phyloP scores from a whole-genome alignment of 2,113 vertebrate species.

The Solea senegalensis region DNA sequence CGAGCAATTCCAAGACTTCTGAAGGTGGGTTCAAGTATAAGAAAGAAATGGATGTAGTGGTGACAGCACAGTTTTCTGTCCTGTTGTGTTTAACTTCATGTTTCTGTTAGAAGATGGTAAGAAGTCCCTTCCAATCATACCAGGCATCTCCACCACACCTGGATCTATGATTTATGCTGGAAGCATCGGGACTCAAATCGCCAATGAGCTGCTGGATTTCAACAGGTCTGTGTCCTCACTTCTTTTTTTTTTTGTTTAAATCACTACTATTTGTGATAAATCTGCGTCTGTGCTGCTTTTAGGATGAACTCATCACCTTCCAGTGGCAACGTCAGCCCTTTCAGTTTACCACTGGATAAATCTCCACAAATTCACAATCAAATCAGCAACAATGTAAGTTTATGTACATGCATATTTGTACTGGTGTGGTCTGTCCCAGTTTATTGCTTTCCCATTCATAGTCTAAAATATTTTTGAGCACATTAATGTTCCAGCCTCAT shows the following conservation, averaged over 20 bases:
- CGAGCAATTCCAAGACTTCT: conserved; percentile 80
- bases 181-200: conserved; percentile 89
- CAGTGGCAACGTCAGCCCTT: conserved; percentile 84
- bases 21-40: conserved; percentile 81
- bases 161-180: conserved; percentile 89
- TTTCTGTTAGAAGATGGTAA: conserved; percentile 79
- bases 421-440: neutral
- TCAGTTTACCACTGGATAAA: conserved; percentile 83
- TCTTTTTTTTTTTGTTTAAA: neutral
- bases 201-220: conserved; percentile 88
- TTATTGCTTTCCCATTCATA: neutral
- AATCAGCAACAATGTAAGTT: conserved; percentile 84
- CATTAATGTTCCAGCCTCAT: too few relatives aligned
- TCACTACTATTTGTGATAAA: neutral
- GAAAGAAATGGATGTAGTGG: too few relatives aligned
- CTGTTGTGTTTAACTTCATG: neutral
- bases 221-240: conserved; percentile 82
- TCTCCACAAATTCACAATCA: conserved; percentile 74
- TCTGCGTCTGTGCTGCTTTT: conserved; percentile 32
- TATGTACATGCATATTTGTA: conserved; percentile 9
- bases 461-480: too few relatives aligned
- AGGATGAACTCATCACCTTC: conserved; percentile 90
- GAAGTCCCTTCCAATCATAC: conserved; percentile 83
- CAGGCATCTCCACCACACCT: conserved; percentile 80
- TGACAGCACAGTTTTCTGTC: conserved; percentile 4